Evolutionary conservation across 1,140 invertebrate species (phyloP), one percentile per base, ranked within the genome.

Genomic region (Plutomurus gul): DNA sequence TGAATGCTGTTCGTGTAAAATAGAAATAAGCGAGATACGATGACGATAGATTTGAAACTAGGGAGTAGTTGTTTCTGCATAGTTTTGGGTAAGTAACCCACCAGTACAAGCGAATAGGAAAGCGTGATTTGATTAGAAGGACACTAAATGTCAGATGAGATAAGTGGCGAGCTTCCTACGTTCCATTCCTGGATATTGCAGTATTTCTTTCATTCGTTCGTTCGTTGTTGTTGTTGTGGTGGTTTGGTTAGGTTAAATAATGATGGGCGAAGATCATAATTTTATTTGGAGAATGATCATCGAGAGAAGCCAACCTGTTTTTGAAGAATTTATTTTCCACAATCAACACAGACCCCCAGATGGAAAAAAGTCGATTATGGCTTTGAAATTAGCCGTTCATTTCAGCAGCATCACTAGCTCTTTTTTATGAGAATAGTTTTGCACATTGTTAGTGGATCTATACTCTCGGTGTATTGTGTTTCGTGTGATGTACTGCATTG

Each of bases 41-140:
- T 43, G 40, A 43, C 8, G 8, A n/a, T 43, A 10, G 40, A 10
- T 43, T 8, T 43, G 40, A 43, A 43, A n/a, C 8, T 8, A 10
- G 39, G 36, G 36, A 72, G 39, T 40, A 72, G 70, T 25, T 37
- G n/a, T 72, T 20, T 37, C 10, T 39, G 36, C 70, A 18, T 20
- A 71, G 37, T 20, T 43, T 4, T 51, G 18, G 10, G 18, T 20
- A 20, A 51, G 20, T 51, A 18, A 51, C 49, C 49, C 20, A 20
- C 10, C 49, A 20, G 10, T 10, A 13, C 6, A 36, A 39, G 22
- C 3, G 36, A 18, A 3, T 74, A 43, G 43, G 13, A 43, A 30
- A 43, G 72, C 72, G 30, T 74, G 72, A 74, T 74, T 74, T 74
- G 72, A 74, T 74, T 46, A 47, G 72, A 74, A 74, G 72, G 72